Evolutionary conservation across 2,797 vertebrate genomes (phyloP).

Genomic region (Sebastes aleutianus): DNA sequence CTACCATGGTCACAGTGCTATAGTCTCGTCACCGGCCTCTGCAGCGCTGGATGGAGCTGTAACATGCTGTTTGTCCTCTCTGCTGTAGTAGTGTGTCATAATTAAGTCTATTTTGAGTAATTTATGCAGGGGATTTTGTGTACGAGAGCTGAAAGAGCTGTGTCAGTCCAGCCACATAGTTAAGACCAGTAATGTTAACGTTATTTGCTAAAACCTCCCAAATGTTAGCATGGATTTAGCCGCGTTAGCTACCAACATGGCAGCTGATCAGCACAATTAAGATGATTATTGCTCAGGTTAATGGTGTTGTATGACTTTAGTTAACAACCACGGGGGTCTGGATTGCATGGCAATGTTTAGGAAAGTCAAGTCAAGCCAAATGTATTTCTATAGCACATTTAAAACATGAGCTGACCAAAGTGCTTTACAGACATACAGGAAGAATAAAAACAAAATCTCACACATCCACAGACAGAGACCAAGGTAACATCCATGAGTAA

Average conservation of each 20-base stretch:
- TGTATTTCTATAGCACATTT: no score
- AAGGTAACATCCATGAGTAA: no score
- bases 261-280: not conserved
- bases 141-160: fast-evolving
- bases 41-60: not conserved
- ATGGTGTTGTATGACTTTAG: fast-evolving
- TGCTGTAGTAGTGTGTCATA: fast-evolving
- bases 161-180: fast-evolving
- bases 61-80: not conserved
- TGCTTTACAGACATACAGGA: no score
- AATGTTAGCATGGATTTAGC: conserved; percentile 47
- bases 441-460: no score
- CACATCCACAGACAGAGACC: no score
- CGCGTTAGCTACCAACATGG: conserved; percentile 5
- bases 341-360: fast-evolving
- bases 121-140: fast-evolving
- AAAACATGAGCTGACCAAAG: no score
- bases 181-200: fast-evolving
- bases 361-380: not conserved
- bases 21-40: conserved; percentile 45
- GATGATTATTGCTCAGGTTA: no score
- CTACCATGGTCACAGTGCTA: no score
- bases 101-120: fast-evolving
- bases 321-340: fast-evolving
- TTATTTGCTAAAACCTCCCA: not conserved